Base-by-base conservation (phyloP, 2,888 invertebrate genomes). In the Phasia obesa region DNA sequence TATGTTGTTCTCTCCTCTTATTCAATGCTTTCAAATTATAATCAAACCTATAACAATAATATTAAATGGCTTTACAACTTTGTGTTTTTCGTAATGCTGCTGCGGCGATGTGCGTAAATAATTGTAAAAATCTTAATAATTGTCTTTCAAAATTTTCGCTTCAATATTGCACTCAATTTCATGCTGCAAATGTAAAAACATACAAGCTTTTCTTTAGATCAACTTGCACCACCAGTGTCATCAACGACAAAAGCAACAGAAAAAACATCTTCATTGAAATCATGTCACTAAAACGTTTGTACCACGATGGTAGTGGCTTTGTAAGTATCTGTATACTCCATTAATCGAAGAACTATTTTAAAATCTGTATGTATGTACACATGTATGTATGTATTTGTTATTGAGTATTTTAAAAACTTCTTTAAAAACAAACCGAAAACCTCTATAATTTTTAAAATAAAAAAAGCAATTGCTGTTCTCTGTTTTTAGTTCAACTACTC, bases 401-500 rank as follows among this genome's bases (percentile, higher is more conserved):
- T 49, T 2, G n/a, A 42, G 15, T 42, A 4, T 2, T 15, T 15
- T 1, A 42, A 42, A 42, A n/a, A 15, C 13, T 0, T 15, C 1
- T 15, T 42, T 42, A 2, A 4, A n/a, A 11, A 42, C 13, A 42
- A n/a, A 4, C 15, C 15, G 38, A 38, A 38, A 42, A 11, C 2
- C 2, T 35, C 3, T 47, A 17, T 7, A 47, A 47, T 47, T 47
- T 47, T 17, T 17, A 1, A 17, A 19, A 47, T 47, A 17, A 47
- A 4, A 17, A 47, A 4, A 0, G 3, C 17, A 57, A 31, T 21
- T 49, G 17, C 49, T 65, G 21, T 23, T 59, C 15, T 64, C 59
- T 51, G 97, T 25, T 81, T 86, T 4, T 84, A 90, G 90, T 87
- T 87, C 75, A 87, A 88, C 35, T 86, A 76, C 78, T 78, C 85